Conservation (phyloP, 2,113 vertebrate genomes). For the zebrafish (Danio rerio) region DNA sequence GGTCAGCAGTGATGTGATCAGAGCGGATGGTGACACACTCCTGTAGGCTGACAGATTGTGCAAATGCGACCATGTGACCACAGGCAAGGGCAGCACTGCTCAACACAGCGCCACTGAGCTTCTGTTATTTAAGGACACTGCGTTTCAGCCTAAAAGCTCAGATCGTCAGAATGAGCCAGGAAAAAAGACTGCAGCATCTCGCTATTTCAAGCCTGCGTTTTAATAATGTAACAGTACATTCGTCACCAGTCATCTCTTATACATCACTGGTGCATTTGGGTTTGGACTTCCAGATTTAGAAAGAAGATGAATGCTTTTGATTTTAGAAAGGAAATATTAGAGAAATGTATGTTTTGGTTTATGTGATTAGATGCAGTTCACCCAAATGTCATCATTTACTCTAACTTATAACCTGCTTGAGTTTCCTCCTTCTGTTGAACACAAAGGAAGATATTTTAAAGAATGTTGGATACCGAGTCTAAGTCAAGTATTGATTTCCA, state of each 20-base stretch:
- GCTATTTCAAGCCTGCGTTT: conserved; percentile 21
- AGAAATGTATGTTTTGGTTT: no score
- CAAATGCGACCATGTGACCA: conserved; percentile 28
- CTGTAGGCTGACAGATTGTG: background rate
- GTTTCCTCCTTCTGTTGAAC: no score
- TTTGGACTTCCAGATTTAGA: conserved; percentile 10
- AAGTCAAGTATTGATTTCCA: no score
- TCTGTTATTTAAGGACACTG: conserved; percentile 7
- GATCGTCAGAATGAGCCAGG: background rate
- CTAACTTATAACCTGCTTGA: no score
- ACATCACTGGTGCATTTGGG: background rate
- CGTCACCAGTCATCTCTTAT: conserved; percentile 22
- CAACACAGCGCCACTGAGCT: background rate
- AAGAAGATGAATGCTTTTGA: background rate
- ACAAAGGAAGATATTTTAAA: no score
- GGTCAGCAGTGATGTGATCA: conserved; percentile 21
- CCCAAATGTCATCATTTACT: no score
- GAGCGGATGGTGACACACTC: conserved; percentile 4
- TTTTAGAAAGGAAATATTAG: no score
- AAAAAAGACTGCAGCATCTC: background rate
- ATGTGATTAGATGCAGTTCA: no score
- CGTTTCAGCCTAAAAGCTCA: conserved; percentile 12
- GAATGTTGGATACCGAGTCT: no score
- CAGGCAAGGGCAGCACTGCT: conserved; percentile 8
- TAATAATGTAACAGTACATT: conserved; percentile 30